phyloP scores from a whole-genome alignment of 2,888 invertebrate species.

The Polietes domitor region DNA sequence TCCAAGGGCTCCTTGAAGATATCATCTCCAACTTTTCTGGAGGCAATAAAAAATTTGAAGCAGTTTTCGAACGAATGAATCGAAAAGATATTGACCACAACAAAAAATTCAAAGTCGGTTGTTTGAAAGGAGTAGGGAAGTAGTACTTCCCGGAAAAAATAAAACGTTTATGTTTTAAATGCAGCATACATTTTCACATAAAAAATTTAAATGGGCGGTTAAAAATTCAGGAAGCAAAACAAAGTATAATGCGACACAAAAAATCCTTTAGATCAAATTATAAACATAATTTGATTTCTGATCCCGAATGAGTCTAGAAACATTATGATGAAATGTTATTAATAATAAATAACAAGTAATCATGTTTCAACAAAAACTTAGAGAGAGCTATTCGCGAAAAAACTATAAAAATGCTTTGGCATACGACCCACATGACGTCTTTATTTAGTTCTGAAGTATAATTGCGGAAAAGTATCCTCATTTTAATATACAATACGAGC shows the following conservation, averaged over 20 bases:
- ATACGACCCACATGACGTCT: no score
- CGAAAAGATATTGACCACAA: not conserved
- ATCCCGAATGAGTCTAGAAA: no score
- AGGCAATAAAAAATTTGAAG: not conserved
- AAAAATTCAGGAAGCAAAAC: not conserved
- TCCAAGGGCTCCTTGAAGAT: conserved; percentile 39
- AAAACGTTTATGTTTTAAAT: not conserved
- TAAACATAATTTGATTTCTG: no score
- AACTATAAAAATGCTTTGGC: no score
- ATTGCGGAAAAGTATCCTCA: no score
- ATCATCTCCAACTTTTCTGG: conserved; percentile 5
- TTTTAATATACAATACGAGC: no score
- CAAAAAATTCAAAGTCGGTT: not conserved
- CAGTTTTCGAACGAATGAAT: not conserved
- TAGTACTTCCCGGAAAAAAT: not conserved
- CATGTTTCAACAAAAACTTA: no score
- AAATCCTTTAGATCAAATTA: no score
- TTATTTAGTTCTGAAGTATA: no score
- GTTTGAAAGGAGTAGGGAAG: not conserved
- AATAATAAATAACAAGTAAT: no score
- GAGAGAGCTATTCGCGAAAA: no score
- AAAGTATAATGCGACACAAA: not conserved
- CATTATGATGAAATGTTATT: no score
- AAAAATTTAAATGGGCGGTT: not conserved
- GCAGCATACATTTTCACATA: not conserved